A percentile compares a stretch with the other conserved stretches of the same genome.
These are phyloP conservation scores for Hydrolagus affinis DNA, from an alignment of 2,113 vertebrate genomes.

Conservation along the genomic window DNA sequence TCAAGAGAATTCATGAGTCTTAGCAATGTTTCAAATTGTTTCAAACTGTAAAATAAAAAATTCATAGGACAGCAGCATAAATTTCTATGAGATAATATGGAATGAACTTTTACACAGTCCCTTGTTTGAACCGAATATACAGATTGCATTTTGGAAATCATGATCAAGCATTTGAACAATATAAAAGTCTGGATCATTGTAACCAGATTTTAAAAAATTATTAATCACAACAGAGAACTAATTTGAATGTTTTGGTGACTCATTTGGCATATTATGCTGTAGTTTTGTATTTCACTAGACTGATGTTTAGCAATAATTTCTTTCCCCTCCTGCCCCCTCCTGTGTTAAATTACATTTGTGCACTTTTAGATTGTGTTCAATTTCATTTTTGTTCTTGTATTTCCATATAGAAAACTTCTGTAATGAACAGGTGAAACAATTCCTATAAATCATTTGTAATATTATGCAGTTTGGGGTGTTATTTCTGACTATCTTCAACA, in stretches of 20 bases:
- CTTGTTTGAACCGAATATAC: constrained; percentile 13
- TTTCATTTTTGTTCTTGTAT: constrained; percentile 18
- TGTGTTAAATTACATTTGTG: constrained; percentile 24
- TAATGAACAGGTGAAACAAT: constrained; percentile 23
- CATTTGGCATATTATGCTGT: constrained; percentile 25
- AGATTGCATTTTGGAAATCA: constrained; percentile 19
- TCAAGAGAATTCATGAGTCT: constrained; percentile 6
- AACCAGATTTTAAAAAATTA: background rate
- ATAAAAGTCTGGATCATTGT: constrained; percentile 2
- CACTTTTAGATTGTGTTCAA: constrained; percentile 29
- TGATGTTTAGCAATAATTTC: constrained; percentile 28
- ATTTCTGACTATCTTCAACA: too few species aligned
- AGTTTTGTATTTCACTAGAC: constrained; percentile 31
- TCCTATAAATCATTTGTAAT: constrained; percentile 29
- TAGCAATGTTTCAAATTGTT: background rate
- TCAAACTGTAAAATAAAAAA: background rate
- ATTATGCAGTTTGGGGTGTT: background rate
- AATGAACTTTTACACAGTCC: background rate
- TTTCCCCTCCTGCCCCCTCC: background rate
- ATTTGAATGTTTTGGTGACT: constrained; percentile 16
- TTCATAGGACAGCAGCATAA: background rate
- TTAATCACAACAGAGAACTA: constrained; percentile 12
- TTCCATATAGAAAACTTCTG: constrained; percentile 30
- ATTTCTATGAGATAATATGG: constrained; percentile 25
- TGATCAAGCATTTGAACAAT: constrained; percentile 14